Evolutionary conservation across 2,113 vertebrate genomes (phyloP), one percentile per base, ranked within the genome.

Genomic region (Entomyzon cyanotis): DNA sequence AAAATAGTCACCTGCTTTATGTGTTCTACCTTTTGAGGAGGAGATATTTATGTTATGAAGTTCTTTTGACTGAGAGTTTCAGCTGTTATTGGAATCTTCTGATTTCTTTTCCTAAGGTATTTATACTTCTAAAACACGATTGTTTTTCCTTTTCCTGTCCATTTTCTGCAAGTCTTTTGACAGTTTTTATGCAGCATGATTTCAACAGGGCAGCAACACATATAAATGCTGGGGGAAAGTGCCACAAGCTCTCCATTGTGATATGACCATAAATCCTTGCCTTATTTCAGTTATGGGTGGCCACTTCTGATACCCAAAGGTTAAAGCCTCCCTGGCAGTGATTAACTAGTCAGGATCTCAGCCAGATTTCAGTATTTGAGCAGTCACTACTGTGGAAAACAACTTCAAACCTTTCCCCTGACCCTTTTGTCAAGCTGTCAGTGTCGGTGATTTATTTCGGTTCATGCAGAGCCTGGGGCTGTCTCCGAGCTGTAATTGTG

Each of bases 251-350:
- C 64, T 84, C 56, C 31, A 4, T 41, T 78, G 75, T 58, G 67
- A 68, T 1, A 2, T 53, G 83, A 27, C 44, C 82, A 30, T 75
- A 86, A 96, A 93, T 88, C 73, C 75, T 56, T 78, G 56, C 35
- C 68, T 80, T 60, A 2, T 44, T 87, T 68, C 82, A 90, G 33
- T 20, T 75, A 35, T 1, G 13, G 55, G 90, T 67, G 85, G 83
- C 78, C 91, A 75, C 76, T 90, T 89, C 49, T 93, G 83, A 59
- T 88, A 68, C 52, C 73, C 74, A 77, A 93, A 96, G 75, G 78
- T 90, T 84, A 84, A 94, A 90, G n/a, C 75, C 69, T 89, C 56
- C 28, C 47, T 94, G 68, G 59, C 71, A 81, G 64, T 88, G 76
- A 93, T 90, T 93, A 91, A 87, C 50, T 63, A 55, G 59, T 28